These are phyloP conservation scores for Drosophila affinis DNA, from an alignment of 2,888 invertebrate genomes.

Conservation along the genomic window DNA sequence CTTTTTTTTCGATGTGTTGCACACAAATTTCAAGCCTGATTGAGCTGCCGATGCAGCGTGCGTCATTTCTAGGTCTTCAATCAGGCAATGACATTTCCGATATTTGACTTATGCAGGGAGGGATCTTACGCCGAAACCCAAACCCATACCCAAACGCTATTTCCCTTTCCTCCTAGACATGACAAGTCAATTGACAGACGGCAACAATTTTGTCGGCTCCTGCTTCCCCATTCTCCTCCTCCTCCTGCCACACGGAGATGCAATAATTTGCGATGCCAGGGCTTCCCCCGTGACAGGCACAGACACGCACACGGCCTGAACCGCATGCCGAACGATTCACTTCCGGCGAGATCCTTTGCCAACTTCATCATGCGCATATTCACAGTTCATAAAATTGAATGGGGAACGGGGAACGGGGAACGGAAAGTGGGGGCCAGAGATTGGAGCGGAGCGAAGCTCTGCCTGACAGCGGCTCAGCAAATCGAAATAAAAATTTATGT, in stretches of 20 bases:
- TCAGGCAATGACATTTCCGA: slow-evolving; percentile 31
- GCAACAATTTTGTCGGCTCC: slow-evolving; percentile 41
- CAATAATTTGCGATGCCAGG: slow-evolving; percentile 68
- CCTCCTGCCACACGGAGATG: slow-evolving; percentile 39
- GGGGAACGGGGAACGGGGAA: slow-evolving; percentile 11
- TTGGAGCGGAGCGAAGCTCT: not conserved
- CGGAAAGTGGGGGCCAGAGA: not conserved
- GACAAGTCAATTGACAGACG: slow-evolving; percentile 63
- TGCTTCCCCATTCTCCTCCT: not conserved
- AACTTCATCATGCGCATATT: slow-evolving; percentile 63
- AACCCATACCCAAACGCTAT: not conserved
- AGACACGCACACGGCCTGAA: slow-evolving; percentile 33
- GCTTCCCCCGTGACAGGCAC: slow-evolving; percentile 27
- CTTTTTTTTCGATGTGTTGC: slow-evolving; percentile 5
- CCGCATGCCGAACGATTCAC: slow-evolving; percentile 37
- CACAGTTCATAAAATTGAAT: slow-evolving; percentile 74
- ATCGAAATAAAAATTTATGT: slow-evolving; percentile 80
- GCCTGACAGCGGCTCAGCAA: slow-evolving; percentile 52
- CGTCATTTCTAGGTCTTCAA: slow-evolving; percentile 22
- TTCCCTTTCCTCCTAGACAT: slow-evolving; percentile 16
- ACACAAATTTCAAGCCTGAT: slow-evolving; percentile 36
- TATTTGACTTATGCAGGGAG: slow-evolving; percentile 30
- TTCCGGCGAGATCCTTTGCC: slow-evolving; percentile 43
- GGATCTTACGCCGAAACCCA: slow-evolving; percentile 25
- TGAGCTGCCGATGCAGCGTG: slow-evolving; percentile 22